Percentiles rank a stretch among this genome's conserved stretches.
phyloP scores from a whole-genome alignment of 1,140 invertebrate species.

The Dendrolimus punctatus region DNA sequence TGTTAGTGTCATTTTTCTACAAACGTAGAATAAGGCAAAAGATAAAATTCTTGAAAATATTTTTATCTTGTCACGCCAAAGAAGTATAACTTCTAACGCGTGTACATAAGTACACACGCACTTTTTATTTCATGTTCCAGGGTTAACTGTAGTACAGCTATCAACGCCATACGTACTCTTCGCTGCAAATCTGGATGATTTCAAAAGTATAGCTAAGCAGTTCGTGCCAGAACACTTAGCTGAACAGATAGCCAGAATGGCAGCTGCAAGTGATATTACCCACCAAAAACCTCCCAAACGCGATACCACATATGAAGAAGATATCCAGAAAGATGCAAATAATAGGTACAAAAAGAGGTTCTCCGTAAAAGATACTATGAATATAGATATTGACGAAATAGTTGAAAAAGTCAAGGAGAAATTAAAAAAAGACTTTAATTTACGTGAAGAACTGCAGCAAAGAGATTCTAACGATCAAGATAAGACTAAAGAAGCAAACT shows the following conservation, averaged over 20 bases:
- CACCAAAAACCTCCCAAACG: not conserved
- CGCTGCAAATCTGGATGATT: constrained; percentile 41
- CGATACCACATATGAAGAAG: constrained; percentile 3
- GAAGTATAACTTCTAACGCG: no score
- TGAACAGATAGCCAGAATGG: constrained; percentile 20
- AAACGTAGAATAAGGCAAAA: no score
- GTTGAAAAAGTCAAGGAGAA: constrained; percentile 27
- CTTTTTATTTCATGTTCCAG: no score
- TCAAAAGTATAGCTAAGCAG: constrained; percentile 35
- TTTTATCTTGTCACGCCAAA: no score
- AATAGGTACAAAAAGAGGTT: constrained; percentile 5
- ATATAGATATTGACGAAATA: constrained; percentile 27
- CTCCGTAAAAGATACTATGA: constrained; percentile 7
- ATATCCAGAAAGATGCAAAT: constrained; percentile 8
- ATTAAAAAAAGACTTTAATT: constrained; percentile 19
- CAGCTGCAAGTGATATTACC: constrained; percentile 8
- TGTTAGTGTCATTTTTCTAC: no score
- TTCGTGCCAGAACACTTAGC: constrained; percentile 27
- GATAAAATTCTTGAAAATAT: no score
- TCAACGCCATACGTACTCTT: constrained; percentile 25
- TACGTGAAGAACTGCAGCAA: constrained; percentile 6
- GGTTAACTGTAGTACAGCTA: no score
- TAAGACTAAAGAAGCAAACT: not conserved
- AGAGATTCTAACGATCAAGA: not conserved
- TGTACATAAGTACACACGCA: no score